phyloP scores from a whole-genome alignment of 2,797 vertebrate genomes.

The Odontamblyopus rebecca region DNA sequence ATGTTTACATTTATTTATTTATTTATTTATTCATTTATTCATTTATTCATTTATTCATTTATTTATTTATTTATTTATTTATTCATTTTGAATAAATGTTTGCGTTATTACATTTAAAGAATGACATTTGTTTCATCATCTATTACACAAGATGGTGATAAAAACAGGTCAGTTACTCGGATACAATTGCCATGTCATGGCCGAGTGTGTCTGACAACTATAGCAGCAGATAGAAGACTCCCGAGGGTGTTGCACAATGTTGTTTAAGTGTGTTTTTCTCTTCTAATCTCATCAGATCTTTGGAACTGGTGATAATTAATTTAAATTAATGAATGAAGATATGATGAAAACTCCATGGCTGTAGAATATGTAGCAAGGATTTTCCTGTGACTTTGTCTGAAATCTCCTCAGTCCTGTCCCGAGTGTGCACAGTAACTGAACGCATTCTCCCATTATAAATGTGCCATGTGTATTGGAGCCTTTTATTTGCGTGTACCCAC shows the following conservation, averaged over 20 bases:
- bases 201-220: background rate
- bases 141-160: background rate
- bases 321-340: background rate
- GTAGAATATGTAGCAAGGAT: background rate
- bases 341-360: background rate
- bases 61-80: background rate
- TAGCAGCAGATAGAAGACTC: no score
- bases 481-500: slow-evolving; percentile 21
- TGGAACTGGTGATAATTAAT: background rate
- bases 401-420: slow-evolving; percentile 24
- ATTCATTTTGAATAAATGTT: background rate
- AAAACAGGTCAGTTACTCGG: background rate
- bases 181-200: background rate
- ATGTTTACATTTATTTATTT: background rate
- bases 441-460: slow-evolving; percentile 27
- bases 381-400: slow-evolving; percentile 32
- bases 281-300: background rate
- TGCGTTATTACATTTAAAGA: background rate
- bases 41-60: no score
- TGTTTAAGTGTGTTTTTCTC: no score
- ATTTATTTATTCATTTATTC: background rate
- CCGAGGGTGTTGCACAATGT: background rate
- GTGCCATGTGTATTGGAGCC: slow-evolving; percentile 11
- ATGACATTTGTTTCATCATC: background rate
- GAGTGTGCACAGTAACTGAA: slow-evolving; percentile 5